phyloP scores from a whole-genome alignment of 1,140 invertebrate species.

The Gryon sp. region DNA sequence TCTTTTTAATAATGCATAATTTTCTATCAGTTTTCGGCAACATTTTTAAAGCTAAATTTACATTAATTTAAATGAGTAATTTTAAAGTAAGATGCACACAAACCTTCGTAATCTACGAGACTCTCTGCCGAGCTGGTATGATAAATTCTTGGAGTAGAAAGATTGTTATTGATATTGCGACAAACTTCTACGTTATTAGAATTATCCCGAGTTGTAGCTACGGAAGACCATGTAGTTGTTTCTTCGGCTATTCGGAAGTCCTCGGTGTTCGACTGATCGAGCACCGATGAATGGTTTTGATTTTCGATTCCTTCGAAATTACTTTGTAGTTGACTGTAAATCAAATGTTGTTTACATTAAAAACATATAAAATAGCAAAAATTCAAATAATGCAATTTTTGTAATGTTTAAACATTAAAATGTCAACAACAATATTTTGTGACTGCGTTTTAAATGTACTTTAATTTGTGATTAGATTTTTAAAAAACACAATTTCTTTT shows the following conservation, averaged over 20 bases:
- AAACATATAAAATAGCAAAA: not conserved
- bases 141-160: constrained; percentile 68
- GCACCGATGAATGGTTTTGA: constrained; percentile 62
- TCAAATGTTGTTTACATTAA: not conserved
- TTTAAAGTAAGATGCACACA: constrained; percentile 5
- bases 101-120: constrained; percentile 77
- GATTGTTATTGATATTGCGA: constrained; percentile 75
- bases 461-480: too few relatives aligned
- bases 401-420: too few relatives aligned
- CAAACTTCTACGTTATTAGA: constrained; percentile 62
- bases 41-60: too few relatives aligned
- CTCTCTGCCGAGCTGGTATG: constrained; percentile 75
- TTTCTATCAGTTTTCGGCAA: too few relatives aligned
- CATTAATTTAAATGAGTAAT: too few relatives aligned
- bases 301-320: constrained; percentile 68
- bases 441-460: too few relatives aligned
- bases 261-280: constrained; percentile 51
- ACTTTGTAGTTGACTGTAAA: constrained; percentile 69
- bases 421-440: too few relatives aligned
- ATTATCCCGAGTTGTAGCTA: constrained; percentile 72
- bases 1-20: not conserved
- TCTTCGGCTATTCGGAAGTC: constrained; percentile 73
- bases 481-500: too few relatives aligned
- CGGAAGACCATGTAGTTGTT: constrained; percentile 74
- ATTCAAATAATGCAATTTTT: not conserved